A percentile compares a stretch with the other conserved stretches of the same genome.
Conservation (phyloP, 2,113 vertebrate species). For the Mormyrus lacerda region DNA sequence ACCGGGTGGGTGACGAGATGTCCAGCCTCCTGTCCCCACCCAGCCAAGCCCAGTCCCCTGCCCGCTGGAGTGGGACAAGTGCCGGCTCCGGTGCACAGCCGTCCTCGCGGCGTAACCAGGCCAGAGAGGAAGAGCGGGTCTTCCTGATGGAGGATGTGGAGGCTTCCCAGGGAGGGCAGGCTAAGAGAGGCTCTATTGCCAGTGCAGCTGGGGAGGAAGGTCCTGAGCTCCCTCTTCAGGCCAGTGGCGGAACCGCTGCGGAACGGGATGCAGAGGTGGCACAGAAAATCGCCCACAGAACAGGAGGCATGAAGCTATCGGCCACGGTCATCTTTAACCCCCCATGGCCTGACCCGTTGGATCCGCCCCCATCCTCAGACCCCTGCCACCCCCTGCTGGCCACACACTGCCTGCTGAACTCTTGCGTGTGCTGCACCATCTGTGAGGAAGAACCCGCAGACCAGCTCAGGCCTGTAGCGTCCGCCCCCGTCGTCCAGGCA, state of each 20-base stretch:
- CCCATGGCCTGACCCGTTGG: slow-evolving; percentile 67
- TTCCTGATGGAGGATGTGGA: slow-evolving; percentile 96
- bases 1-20: slow-evolving; percentile 88
- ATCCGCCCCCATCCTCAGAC: slow-evolving; percentile 43
- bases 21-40: slow-evolving; percentile 89
- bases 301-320: slow-evolving; percentile 93
- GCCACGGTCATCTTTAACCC: slow-evolving; percentile 97
- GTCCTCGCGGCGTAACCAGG: slow-evolving; percentile 34
- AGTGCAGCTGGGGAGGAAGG: not conserved
- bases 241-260: slow-evolving; percentile 72
- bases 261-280: slow-evolving; percentile 68
- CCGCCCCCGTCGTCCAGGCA: not conserved
- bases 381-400: slow-evolving; percentile 56
- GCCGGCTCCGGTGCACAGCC: slow-evolving; percentile 61
- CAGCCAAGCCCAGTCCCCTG: slow-evolving; percentile 78
- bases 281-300: slow-evolving; percentile 84
- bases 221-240: slow-evolving; percentile 29
- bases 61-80: slow-evolving; percentile 57
- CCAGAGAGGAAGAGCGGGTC: slow-evolving; percentile 72
- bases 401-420: slow-evolving; percentile 82
- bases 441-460: slow-evolving; percentile 60
- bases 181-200: not conserved
- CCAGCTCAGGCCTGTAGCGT: slow-evolving; percentile 45
- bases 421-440: slow-evolving; percentile 86
- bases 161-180: slow-evolving; percentile 49